These are phyloP conservation scores for Myrmophylax atrothorax DNA, from an alignment of 2,113 vertebrate genomes.

Conservation along the genomic window DNA sequence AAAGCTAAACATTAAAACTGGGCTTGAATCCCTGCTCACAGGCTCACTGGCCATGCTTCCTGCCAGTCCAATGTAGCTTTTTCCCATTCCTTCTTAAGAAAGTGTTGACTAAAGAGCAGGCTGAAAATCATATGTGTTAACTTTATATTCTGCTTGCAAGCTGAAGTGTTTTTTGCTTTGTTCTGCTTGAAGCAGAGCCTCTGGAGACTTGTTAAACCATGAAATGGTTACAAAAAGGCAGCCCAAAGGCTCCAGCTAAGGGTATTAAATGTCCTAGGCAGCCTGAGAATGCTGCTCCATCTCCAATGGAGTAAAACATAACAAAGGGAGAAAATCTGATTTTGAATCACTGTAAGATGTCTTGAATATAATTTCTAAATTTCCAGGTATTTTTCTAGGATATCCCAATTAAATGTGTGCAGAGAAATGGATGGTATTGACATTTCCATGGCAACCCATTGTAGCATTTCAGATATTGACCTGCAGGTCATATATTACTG, in stretches of 20 bases:
- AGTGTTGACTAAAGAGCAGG: not conserved
- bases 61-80: not conserved
- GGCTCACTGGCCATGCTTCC: not conserved
- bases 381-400: conserved; percentile 48
- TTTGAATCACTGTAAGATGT: not conserved
- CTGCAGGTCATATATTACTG: conserved; percentile 40
- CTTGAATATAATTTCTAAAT: conserved; percentile 21
- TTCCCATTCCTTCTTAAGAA: not conserved
- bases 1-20: not conserved
- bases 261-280: not conserved
- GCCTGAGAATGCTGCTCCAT: not conserved
- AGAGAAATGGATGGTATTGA: conserved; percentile 37
- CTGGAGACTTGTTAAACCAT: conserved; percentile 45
- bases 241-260: not conserved
- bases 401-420: conserved; percentile 11
- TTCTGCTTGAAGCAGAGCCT: conserved; percentile 17
- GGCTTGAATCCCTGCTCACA: not conserved
- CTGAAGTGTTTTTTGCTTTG: conserved; percentile 17
- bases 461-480: conserved; percentile 40
- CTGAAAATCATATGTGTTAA: not conserved
- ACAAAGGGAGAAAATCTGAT: not conserved
- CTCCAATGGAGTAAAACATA: not conserved
- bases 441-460: conserved; percentile 65
- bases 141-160: not conserved
- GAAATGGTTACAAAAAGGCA: conserved; percentile 13